A percentile compares a stretch with the other conserved stretches of the same genome.
Evolutionary conservation across 1,140 invertebrate genomes (phyloP).

Genomic region (Dryas iulia): DNA sequence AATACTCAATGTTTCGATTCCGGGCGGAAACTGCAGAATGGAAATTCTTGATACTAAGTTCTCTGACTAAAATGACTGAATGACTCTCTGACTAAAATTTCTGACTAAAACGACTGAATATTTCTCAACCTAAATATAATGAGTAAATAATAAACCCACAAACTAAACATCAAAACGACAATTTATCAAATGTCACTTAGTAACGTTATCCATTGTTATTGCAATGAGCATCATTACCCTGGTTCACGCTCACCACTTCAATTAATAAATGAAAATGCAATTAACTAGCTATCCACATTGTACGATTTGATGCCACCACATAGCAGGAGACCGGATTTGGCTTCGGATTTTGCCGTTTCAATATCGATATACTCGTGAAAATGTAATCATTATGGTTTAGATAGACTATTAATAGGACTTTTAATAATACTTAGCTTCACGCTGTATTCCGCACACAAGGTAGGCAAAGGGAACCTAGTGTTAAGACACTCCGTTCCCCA

Average conservation of each 20-base stretch:
- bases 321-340: constrained; percentile 22
- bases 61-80: too few relatives aligned
- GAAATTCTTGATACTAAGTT: too few relatives aligned
- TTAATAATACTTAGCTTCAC: too few relatives aligned
- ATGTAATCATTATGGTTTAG: neutral
- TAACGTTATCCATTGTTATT: neutral
- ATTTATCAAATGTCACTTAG: neutral
- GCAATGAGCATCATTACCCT: neutral
- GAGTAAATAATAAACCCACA: neutral
- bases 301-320: constrained; percentile 25
- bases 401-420: neutral
- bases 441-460: too few relatives aligned
- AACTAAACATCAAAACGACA: neutral
- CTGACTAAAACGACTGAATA: too few relatives aligned
- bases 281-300: constrained; percentile 48
- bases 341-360: neutral
- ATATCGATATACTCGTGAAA: neutral
- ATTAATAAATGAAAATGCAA: constrained; percentile 49
- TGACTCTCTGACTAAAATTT: too few relatives aligned
- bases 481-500: too few relatives aligned
- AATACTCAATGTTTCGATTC: too few relatives aligned
- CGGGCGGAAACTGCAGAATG: too few relatives aligned
- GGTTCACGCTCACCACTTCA: constrained; percentile 2
- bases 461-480: too few relatives aligned
- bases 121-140: too few relatives aligned